Percentiles rank a stretch among this genome's conserved stretches.
These are phyloP conservation scores for Chaetodon trifasciatus DNA, from an alignment of 2,797 vertebrate genomes.

Conservation along the genomic window DNA sequence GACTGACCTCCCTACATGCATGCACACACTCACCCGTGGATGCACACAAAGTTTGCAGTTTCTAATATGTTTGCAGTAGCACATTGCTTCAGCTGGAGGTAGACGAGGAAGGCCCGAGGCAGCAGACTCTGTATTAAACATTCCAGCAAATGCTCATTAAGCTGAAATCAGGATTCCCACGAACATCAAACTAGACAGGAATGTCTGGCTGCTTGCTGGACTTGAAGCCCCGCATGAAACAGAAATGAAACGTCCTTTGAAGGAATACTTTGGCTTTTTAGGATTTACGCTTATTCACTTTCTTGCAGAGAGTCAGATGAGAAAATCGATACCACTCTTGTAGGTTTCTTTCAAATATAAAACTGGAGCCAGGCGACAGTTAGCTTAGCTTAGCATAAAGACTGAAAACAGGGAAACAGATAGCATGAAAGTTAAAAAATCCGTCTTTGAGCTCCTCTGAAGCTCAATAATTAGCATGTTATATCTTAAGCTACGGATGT, in stretches of 20 bases:
- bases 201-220: slow-evolving; percentile 48
- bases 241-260: background rate
- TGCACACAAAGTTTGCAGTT: slow-evolving; percentile 18
- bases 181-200: slow-evolving; percentile 54
- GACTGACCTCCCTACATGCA: slow-evolving; percentile 8
- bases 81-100: slow-evolving; percentile 30
- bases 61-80: slow-evolving; percentile 40
- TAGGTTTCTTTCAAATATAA: background rate
- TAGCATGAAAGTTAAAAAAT: background rate
- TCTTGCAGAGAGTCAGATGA: background rate
- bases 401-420: too few relatives aligned
- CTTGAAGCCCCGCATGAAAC: slow-evolving; percentile 17
- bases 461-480: background rate
- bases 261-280: background rate
- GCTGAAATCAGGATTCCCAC: slow-evolving; percentile 53
- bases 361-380: background rate
- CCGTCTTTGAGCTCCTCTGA: background rate
- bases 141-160: slow-evolving; percentile 69
- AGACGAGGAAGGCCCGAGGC: slow-evolving; percentile 47
- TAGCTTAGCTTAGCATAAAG: background rate
- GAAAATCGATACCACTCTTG: background rate
- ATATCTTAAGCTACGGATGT: background rate
- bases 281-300: background rate
- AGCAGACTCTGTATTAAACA: slow-evolving; percentile 54
- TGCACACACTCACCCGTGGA: slow-evolving; percentile 2